Conservation (phyloP, 2,113 vertebrate species). For the Uropsilus gracilis region DNA sequence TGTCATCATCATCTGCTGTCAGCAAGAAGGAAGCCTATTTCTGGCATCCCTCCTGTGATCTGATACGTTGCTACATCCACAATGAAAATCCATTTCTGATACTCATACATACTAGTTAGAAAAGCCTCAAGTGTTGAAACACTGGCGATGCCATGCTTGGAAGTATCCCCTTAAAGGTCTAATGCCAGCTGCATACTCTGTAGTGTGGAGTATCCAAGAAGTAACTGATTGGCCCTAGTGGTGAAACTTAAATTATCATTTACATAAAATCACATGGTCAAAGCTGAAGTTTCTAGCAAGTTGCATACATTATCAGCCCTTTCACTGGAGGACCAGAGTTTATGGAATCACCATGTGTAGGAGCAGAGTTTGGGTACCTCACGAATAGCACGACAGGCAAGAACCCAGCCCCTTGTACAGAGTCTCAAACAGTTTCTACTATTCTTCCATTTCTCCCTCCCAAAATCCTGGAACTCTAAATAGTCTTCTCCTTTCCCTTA, state of each 20-base stretch:
- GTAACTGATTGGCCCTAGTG: not conserved
- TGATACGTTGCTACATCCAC: not conserved
- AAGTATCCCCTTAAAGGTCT: not conserved
- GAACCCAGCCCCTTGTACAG: not conserved
- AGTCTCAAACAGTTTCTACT: not conserved
- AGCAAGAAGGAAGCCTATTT: not conserved
- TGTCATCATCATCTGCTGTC: not conserved
- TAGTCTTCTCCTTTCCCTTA: not conserved
- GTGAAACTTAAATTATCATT: not conserved
- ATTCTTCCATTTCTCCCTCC: not conserved
- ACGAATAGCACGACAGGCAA: not conserved
- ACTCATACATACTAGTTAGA: not conserved
- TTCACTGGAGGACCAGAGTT: not conserved
- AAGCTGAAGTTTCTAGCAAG: not conserved
- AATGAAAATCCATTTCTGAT: not conserved
- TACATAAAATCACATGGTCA: not conserved
- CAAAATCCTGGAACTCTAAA: constrained; percentile 74
- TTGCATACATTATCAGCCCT: not conserved
- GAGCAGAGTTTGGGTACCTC: not conserved
- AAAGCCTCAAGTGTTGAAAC: not conserved
- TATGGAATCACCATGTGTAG: not conserved
- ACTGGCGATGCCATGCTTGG: not conserved
- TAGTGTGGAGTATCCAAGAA: not conserved
- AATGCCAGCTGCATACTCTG: not conserved
- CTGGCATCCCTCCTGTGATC: not conserved